A percentile compares a stretch with the other conserved stretches of the same genome.
Evolutionary conservation across 2,113 vertebrate species (phyloP).

Genomic region (Naja naja): DNA sequence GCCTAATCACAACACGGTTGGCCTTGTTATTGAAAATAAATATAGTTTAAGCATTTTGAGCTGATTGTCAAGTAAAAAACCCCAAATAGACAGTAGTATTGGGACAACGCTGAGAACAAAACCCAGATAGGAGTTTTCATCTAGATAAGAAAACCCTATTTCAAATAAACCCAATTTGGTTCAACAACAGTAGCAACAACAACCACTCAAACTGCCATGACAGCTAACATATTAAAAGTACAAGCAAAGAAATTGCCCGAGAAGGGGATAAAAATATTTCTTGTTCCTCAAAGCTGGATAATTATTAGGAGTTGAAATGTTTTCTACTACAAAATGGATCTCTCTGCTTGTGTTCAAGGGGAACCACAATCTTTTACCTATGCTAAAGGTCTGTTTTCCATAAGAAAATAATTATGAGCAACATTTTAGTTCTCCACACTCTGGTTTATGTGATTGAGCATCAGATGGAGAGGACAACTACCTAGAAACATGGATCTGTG

Average conservation of each 20-base stretch:
- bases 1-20: not conserved
- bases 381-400: constrained; percentile 34
- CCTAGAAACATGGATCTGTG: not conserved
- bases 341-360: not conserved
- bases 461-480: not conserved
- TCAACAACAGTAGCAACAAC: not conserved
- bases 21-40: not conserved
- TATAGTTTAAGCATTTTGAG: not conserved
- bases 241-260: not conserved
- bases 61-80: not conserved
- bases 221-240: not conserved
- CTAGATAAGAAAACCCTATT: not conserved
- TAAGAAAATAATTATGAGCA: not conserved
- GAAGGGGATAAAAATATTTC: not conserved
- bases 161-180: not conserved
- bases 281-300: not conserved
- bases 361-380: not conserved
- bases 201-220: not conserved
- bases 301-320: not conserved
- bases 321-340: not conserved
- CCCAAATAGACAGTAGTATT: not conserved
- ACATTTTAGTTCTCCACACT: not conserved
- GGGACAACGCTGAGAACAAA: not conserved
- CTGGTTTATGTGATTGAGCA: not conserved
- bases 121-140: not conserved